phyloP scores from a whole-genome alignment of 2,113 vertebrate species.

The Gobio gobio region DNA sequence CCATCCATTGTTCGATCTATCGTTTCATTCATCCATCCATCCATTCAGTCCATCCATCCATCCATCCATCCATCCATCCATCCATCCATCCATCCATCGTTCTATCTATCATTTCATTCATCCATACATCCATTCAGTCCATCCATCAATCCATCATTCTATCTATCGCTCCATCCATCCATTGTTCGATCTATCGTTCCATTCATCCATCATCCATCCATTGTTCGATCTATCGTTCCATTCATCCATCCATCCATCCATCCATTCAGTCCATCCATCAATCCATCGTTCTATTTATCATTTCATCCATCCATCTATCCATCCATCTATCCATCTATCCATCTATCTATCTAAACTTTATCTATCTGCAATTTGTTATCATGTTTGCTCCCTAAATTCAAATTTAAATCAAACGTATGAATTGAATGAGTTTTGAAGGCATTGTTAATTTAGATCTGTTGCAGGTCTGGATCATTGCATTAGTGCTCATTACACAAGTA shows the following conservation, averaged over 20 bases:
- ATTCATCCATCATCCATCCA: neutral
- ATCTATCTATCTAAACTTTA: too few relatives aligned
- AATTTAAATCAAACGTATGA: neutral
- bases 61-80: too few relatives aligned
- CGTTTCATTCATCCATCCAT: too few relatives aligned
- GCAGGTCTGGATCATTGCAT: slow-evolving; percentile 64
- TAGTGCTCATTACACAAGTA: slow-evolving; percentile 57
- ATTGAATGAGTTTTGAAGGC: neutral
- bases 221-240: neutral
- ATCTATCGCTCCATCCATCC: neutral
- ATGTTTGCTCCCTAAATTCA: neutral
- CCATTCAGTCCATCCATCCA: too few relatives aligned
- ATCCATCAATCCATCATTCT: too few relatives aligned
- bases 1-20: too few relatives aligned
- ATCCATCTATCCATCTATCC: neutral
- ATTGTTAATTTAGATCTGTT: neutral
- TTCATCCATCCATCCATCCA: neutral
- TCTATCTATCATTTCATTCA: too few relatives aligned
- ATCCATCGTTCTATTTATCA: too few relatives aligned
- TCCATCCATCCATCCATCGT: too few relatives aligned
- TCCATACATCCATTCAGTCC: too few relatives aligned
- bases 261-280: neutral
- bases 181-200: neutral
- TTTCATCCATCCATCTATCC: neutral
- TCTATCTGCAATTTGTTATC: neutral